A percentile compares a stretch with the other conserved stretches of the same genome.
Evolutionary conservation across 2,888 invertebrate species (phyloP).

Genomic region (Euplexia lucipara): DNA sequence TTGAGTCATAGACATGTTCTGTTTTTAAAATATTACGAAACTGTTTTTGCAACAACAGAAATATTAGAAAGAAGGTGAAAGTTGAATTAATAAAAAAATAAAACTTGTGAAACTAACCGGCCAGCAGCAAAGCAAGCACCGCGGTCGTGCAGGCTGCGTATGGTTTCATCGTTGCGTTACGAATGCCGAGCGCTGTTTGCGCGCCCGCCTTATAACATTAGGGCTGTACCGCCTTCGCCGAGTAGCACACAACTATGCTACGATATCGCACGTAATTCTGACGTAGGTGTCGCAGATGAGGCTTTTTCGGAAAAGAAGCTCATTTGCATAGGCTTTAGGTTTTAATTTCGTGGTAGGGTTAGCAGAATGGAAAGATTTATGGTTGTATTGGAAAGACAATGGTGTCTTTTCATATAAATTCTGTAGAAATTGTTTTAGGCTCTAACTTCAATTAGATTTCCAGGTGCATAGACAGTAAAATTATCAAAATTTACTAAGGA

Average conservation of each 20-base stretch:
- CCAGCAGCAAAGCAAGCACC: slow-evolving; percentile 79
- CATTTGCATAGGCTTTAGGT: slow-evolving; percentile 24
- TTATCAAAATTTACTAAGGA: no score
- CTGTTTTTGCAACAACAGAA: not conserved
- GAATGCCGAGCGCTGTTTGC: slow-evolving; percentile 76
- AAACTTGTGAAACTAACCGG: slow-evolving; percentile 77
- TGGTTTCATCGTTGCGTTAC: slow-evolving; percentile 78
- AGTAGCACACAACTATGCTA: slow-evolving; percentile 65
- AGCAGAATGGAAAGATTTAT: slow-evolving; percentile 1
- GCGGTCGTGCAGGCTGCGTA: slow-evolving; percentile 75
- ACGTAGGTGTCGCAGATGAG: slow-evolving; percentile 41
- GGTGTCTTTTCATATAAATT: no score
- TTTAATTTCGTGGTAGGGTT: slow-evolving; percentile 26
- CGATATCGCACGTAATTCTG: slow-evolving; percentile 34
- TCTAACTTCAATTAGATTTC: no score
- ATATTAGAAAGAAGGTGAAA: not conserved
- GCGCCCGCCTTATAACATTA: slow-evolving; percentile 80
- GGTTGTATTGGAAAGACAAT: not conserved
- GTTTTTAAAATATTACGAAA: not conserved
- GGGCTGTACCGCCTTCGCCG: slow-evolving; percentile 73
- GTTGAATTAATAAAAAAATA: slow-evolving; percentile 37
- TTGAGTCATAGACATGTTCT: not conserved
- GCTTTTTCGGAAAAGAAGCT: slow-evolving; percentile 27
- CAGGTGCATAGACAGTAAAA: no score
- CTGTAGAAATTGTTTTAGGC: no score